Percentiles rank a stretch among this genome's conserved stretches.
Conservation (phyloP, 2,797 vertebrate species). For the Alosa sapidissima region DNA sequence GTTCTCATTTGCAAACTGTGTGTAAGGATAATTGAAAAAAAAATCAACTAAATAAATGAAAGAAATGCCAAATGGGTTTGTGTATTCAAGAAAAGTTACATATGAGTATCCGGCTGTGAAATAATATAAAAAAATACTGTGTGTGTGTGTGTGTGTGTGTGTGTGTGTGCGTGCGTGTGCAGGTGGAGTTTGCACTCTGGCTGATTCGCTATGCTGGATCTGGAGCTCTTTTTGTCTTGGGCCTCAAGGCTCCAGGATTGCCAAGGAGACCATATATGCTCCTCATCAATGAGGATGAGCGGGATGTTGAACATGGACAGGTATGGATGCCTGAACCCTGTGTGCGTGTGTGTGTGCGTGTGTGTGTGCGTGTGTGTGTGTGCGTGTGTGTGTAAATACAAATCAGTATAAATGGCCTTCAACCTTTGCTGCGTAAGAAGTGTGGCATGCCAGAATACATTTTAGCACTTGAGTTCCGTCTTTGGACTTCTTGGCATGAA, state of each 20-base stretch:
- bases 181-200: constrained; percentile 92
- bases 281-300: constrained; percentile 87
- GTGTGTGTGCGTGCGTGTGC: neutral
- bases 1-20: too few species aligned
- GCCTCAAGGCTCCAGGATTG: constrained; percentile 89
- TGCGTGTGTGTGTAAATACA: neutral
- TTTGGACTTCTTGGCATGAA: neutral
- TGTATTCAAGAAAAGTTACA: neutral
- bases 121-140: neutral
- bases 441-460: too few species aligned
- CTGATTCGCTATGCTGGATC: constrained; percentile 82
- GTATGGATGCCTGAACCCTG: constrained; percentile 50
- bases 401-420: too few species aligned
- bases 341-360: neutral
- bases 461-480: too few species aligned
- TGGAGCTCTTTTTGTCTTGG: constrained; percentile 83
- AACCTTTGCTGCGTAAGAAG: too few species aligned
- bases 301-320: constrained; percentile 80
- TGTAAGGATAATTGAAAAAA: too few species aligned
- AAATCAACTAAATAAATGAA: too few species aligned
- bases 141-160: neutral
- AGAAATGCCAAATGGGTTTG: neutral
- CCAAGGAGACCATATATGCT: constrained; percentile 85
- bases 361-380: neutral
- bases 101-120: too few species aligned